These are phyloP conservation scores for Drosophila kepulauana DNA, from an alignment of 1,140 invertebrate genomes.

Conservation along the genomic window DNA sequence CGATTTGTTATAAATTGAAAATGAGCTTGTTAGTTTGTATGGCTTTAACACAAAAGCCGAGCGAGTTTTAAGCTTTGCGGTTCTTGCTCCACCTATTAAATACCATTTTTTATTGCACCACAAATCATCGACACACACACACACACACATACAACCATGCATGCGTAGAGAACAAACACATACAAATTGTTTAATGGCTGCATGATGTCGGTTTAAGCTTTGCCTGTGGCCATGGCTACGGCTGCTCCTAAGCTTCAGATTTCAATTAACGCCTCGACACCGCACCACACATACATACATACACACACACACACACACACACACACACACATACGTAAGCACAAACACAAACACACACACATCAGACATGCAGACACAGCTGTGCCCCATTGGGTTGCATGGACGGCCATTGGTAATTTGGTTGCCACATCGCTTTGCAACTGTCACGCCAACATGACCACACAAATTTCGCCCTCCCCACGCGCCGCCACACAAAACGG, in stretches of 20 bases:
- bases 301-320: too few species aligned
- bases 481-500: slow-evolving; percentile 1
- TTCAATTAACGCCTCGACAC: slow-evolving; percentile 73
- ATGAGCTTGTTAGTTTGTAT: slow-evolving; percentile 76
- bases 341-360: too few species aligned
- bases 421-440: slow-evolving; percentile 17
- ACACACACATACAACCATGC: slow-evolving; percentile 1
- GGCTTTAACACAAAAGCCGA: slow-evolving; percentile 18
- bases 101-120: slow-evolving; percentile 74
- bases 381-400: slow-evolving; percentile 15
- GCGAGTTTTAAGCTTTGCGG: slow-evolving; percentile 41
- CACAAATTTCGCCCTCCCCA: slow-evolving; percentile 7
- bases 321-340: too few species aligned
- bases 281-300: background rate
- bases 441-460: slow-evolving; percentile 43
- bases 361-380: background rate
- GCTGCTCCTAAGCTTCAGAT: slow-evolving; percentile 58
- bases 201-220: slow-evolving; percentile 61
- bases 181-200: slow-evolving; percentile 69
- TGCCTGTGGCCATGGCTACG: slow-evolving; percentile 35
- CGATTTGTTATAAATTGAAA: slow-evolving; percentile 82
- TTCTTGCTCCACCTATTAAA: slow-evolving; percentile 54
- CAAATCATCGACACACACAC: slow-evolving; percentile 60
- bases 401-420: slow-evolving; percentile 10
- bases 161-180: background rate